These are phyloP conservation scores for Montipora foliosa DNA, from an alignment of 64 coral and sea anemone species.

Conservation along the genomic window DNA sequence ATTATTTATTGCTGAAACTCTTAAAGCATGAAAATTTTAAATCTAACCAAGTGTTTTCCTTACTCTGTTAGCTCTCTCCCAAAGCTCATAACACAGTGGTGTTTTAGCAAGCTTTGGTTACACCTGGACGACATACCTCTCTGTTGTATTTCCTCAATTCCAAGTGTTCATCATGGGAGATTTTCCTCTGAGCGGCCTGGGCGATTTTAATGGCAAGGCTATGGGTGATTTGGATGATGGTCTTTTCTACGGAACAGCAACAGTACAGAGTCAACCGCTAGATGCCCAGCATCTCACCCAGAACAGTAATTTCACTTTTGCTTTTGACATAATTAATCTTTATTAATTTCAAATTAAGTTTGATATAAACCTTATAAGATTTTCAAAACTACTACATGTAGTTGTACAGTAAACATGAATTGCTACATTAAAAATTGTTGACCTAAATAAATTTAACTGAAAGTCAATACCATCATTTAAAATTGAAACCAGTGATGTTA, in stretches of 20 bases:
- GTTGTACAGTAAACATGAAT: background rate
- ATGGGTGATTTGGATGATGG: slow-evolving; percentile 92
- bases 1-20: slow-evolving; percentile 81
- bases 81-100: slow-evolving; percentile 79
- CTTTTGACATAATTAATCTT: slow-evolving; percentile 36
- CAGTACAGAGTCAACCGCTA: slow-evolving; percentile 72
- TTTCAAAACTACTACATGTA: slow-evolving; percentile 8
- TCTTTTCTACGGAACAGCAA: slow-evolving; percentile 90
- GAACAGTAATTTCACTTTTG: slow-evolving; percentile 80
- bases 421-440: slow-evolving; percentile 34
- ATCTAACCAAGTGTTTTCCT: slow-evolving; percentile 87
- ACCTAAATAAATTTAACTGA: slow-evolving; percentile 25
- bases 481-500: background rate
- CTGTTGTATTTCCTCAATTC: slow-evolving; percentile 65
- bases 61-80: slow-evolving; percentile 75
- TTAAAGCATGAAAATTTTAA: slow-evolving; percentile 75
- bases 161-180: slow-evolving; percentile 74
- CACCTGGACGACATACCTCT: slow-evolving; percentile 33
- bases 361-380: slow-evolving; percentile 28
- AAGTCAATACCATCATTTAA: background rate
- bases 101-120: slow-evolving; percentile 83
- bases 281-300: slow-evolving; percentile 87
- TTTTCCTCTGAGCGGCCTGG: slow-evolving; percentile 80
- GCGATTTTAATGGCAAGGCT: slow-evolving; percentile 78
- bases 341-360: slow-evolving; percentile 21